Evolutionary conservation across 1,140 invertebrate species (phyloP), one percentile per base, ranked within the genome.

Genomic region (Achroia grisella): DNA sequence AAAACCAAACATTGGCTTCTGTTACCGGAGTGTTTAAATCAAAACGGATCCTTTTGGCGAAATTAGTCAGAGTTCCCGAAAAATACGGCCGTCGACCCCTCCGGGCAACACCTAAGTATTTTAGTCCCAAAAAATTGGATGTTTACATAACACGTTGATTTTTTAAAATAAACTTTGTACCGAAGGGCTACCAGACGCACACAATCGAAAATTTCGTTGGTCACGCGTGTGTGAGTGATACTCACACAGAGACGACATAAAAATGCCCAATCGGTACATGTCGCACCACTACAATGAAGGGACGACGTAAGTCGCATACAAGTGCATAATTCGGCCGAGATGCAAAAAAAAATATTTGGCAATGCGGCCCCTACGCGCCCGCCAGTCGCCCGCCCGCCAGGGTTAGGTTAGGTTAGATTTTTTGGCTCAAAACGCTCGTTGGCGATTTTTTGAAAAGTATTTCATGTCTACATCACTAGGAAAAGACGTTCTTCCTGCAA

Each of bases 271-370:
- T 84, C 69, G 59, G 71, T 75, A 82, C 76, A 74, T 78, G 80
- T 77, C 80, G 73, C 80, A 84, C 80, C 68, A 80, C 73, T 78
- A 84, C 80, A 81, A 79, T 73, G 75, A 81, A 81, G 78, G 80
- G 77, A 81, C 72, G 71, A 80, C 76, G 78, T 78, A 85, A 81
- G 80, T 74, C 80, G 81, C 81, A 85, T 85, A 85, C 81, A 78
- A 85, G 78, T 85, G 81, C 81, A 85, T 85, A 85, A 82, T 85
- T 85, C 81, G 81, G 81, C 77, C 81, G 81, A 85, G 81, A 85
- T 85, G 78, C 81, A 85, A 85, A 85, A 85, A 75, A 85, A 85
- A 85, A 85, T 85, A 85, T 85, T 85, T 85, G 81, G 81, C 81
- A 85, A 85, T 82, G 73, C 81, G 81, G 81, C 77, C 81, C 81